These are phyloP conservation scores for Neosilurus mollespiculum DNA, from an alignment of 2,797 vertebrate genomes.

Conservation along the genomic window DNA sequence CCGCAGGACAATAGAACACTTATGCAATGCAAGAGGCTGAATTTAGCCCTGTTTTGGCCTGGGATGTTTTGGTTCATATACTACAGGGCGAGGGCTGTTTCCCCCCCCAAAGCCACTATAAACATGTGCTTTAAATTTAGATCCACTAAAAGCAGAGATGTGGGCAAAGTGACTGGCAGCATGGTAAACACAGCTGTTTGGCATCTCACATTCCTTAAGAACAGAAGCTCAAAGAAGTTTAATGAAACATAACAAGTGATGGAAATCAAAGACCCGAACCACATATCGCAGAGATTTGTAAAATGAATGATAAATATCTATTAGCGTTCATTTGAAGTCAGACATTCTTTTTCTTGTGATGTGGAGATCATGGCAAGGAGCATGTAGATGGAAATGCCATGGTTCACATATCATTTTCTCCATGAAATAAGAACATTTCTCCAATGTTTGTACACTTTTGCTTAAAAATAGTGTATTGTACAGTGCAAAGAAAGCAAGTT, in stretches of 20 bases:
- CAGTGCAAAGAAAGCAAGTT: not conserved
- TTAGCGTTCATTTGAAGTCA: not conserved
- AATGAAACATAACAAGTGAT: slow-evolving; percentile 22
- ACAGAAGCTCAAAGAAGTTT: slow-evolving; percentile 26
- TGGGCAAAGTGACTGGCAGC: slow-evolving; percentile 36
- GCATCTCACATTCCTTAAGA: slow-evolving; percentile 32
- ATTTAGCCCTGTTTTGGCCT: slow-evolving; percentile 21
- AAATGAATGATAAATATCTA: slow-evolving; percentile 14
- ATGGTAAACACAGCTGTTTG: slow-evolving; percentile 53
- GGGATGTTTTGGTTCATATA: slow-evolving; percentile 43
- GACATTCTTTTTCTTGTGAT: slow-evolving; percentile 2
- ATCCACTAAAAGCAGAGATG: slow-evolving; percentile 46
- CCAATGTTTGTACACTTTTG: not conserved
- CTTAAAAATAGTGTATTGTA: not conserved
- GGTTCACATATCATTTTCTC: not conserved
- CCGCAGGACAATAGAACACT: slow-evolving; percentile 41
- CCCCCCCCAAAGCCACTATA: slow-evolving; percentile 34
- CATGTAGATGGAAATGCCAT: not conserved
- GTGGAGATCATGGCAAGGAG: not conserved
- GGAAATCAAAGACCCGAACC: slow-evolving; percentile 34
- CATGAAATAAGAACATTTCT: not conserved
- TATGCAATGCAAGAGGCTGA: slow-evolving; percentile 42
- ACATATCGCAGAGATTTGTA: slow-evolving; percentile 9
- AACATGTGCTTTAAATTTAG: slow-evolving; percentile 53
- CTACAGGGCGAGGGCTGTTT: slow-evolving; percentile 18